Evolutionary conservation across 2,888 invertebrate genomes (phyloP).

Genomic region (Neuroscelio doddi): DNA sequence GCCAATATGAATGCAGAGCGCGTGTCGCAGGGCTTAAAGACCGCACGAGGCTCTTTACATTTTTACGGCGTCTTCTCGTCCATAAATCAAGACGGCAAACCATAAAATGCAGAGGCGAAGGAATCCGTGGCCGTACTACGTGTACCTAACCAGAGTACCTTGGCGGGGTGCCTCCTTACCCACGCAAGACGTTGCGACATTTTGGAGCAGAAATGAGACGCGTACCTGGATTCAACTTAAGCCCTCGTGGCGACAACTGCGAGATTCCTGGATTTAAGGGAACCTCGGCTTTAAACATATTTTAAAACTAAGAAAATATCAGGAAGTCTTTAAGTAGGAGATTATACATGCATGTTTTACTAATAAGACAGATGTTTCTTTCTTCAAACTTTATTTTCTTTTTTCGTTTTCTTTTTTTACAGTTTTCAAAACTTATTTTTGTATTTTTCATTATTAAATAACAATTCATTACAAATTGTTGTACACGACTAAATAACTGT

Average conservation of each 20-base stretch:
- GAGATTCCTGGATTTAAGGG: conserved; percentile 6
- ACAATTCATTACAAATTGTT: no score
- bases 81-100: conserved; percentile 63
- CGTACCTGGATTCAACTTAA: conserved; percentile 35
- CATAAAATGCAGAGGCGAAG: conserved; percentile 60
- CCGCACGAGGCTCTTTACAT: conserved; percentile 57
- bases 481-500: no score
- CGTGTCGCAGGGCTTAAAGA: conserved; percentile 35
- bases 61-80: conserved; percentile 61
- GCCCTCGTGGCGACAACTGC: conserved; percentile 3
- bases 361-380: no score
- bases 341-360: no score
- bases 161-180: conserved; percentile 40
- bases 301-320: not conserved
- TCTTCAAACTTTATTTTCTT: no score
- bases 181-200: conserved; percentile 67
- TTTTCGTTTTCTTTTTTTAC: no score
- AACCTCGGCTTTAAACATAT: not conserved
- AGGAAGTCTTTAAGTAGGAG: not conserved
- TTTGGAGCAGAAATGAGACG: conserved; percentile 58
- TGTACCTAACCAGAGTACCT: conserved; percentile 20
- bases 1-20: conserved; percentile 33
- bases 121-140: conserved; percentile 50
- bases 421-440: no score
- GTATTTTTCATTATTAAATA: no score